Percentiles rank a stretch among this genome's conserved stretches.
These are phyloP conservation scores for Datnioides undecimradiatus DNA, from an alignment of 2,113 vertebrate genomes.

Conservation along the genomic window DNA sequence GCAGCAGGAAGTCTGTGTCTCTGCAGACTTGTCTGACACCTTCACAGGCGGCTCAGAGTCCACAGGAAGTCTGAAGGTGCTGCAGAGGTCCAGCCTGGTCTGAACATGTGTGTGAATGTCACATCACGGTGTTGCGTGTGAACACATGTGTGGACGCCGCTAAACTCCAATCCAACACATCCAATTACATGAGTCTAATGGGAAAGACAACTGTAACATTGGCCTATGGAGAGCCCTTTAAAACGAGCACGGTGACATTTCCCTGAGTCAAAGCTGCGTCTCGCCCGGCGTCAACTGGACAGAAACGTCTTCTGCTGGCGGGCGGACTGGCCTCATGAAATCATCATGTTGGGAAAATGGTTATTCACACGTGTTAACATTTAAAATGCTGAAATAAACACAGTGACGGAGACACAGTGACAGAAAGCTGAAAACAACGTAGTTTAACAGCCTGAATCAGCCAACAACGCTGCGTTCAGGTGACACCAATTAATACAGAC, in stretches of 20 bases:
- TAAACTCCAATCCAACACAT: slow-evolving; percentile 38
- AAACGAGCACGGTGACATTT: slow-evolving; percentile 17
- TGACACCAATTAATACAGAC: too few species aligned
- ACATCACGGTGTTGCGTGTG: slow-evolving; percentile 1
- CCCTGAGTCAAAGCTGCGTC: not conserved
- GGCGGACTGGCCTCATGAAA: too few species aligned
- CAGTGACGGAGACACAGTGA: too few species aligned
- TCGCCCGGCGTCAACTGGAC: not conserved
- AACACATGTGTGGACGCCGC: slow-evolving; percentile 25
- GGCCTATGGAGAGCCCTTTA: not conserved
- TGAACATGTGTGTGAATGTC: slow-evolving; percentile 20
- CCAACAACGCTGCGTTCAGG: too few species aligned
- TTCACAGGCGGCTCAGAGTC: not conserved
- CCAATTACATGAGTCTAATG: slow-evolving; percentile 35
- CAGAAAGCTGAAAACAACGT: too few species aligned
- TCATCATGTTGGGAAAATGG: too few species aligned
- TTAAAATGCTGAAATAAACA: too few species aligned
- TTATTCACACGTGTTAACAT: too few species aligned
- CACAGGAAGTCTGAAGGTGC: not conserved
- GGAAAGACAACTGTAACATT: slow-evolving; percentile 34
- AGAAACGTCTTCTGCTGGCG: not conserved
- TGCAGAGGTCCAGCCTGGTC: not conserved
- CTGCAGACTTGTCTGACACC: not conserved
- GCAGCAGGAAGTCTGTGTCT: too few species aligned
- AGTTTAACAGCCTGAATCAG: too few species aligned